Evolutionary conservation across 2,888 invertebrate genomes (phyloP).

Genomic region (Danaus chrysippus): DNA sequence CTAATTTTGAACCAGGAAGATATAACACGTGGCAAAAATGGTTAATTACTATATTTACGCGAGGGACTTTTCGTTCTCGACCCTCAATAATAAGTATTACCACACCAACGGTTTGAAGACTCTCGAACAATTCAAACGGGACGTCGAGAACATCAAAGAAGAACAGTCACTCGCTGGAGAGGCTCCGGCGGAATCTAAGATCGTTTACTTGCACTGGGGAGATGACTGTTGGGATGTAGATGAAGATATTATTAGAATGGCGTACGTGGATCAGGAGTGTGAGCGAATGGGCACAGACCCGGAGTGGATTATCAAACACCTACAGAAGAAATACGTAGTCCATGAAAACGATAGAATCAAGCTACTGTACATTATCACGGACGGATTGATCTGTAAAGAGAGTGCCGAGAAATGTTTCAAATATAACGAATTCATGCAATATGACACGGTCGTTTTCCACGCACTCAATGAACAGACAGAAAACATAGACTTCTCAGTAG

Average conservation of each 20-base stretch:
- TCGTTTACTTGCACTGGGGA: constrained; percentile 43
- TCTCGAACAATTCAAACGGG: too few relatives aligned
- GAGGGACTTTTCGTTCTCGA: too few relatives aligned
- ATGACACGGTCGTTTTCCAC: constrained; percentile 41
- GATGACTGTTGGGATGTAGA: constrained; percentile 34
- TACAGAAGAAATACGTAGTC: constrained; percentile 12
- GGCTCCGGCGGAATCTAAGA: constrained; percentile 25
- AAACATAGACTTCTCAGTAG: constrained; percentile 39
- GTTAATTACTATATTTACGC: too few relatives aligned
- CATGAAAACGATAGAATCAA: constrained; percentile 33
- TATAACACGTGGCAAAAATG: too few relatives aligned
- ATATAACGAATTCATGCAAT: constrained; percentile 37
- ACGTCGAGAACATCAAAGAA: too few relatives aligned
- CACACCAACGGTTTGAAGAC: too few relatives aligned
- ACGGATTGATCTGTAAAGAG: constrained; percentile 32
- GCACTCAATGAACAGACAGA: constrained; percentile 29
- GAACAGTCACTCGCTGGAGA: too few relatives aligned
- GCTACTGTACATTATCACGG: constrained; percentile 42
- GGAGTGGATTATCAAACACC: constrained; percentile 28
- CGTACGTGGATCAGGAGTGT: constrained; percentile 15
- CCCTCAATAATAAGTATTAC: too few relatives aligned
- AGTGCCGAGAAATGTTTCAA: constrained; percentile 30
- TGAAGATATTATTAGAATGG: constrained; percentile 28
- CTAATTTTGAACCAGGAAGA: too few relatives aligned
- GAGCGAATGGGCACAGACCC: constrained; percentile 27